Base-by-base conservation (phyloP, 1,140 invertebrate genomes). In the Bombus polaris region DNA sequence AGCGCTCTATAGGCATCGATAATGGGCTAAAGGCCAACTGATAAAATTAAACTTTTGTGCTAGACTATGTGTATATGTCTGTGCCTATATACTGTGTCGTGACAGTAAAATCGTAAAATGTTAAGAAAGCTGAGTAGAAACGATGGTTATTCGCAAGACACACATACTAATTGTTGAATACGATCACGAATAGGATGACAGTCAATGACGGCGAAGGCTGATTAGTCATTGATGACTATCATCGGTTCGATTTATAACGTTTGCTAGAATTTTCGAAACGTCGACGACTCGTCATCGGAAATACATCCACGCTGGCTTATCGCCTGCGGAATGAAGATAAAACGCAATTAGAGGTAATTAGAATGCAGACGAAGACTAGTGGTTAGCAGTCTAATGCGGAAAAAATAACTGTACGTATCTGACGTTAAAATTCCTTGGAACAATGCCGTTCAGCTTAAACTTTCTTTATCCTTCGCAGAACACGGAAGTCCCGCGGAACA, bases 291-390 rank as follows among this genome's bases (percentile, higher is more conserved):
- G 25, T 68, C 9, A 6, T 12, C 18, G 8, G 4, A 13, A 79
- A 28, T 9, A 39, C 32, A 6, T 3, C 42, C 35, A 18, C 15
- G 65, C n/a, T 25, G 44, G 32, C 35, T 87, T 89, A 87, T 89
- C 85, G 74, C 59, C 15, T 18, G 5, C 0, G 22, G 22, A 32
- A 44, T 22, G 25, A 8, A 71, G 88, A 87, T 89, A 90, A 87
- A 66, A 37, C 37, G 74, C 28, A 75, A 84, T 87, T 87, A 89
- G 53, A 74, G 42, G 62, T 79, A 66, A 87, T 90, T 89, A 74
- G 68, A 89, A 89, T 89, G 42, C 65, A n/a, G 9, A 35, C 15
- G 28, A 87, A 89, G 62, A 39, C 65, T 59, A 74, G 18, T 4
- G 8, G 18, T 73, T 73, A 70, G 9, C 42, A 37, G 66, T 68